Base-by-base conservation (phyloP, 23 tunicate genomes). In the Trididemnum clinides region DNA sequence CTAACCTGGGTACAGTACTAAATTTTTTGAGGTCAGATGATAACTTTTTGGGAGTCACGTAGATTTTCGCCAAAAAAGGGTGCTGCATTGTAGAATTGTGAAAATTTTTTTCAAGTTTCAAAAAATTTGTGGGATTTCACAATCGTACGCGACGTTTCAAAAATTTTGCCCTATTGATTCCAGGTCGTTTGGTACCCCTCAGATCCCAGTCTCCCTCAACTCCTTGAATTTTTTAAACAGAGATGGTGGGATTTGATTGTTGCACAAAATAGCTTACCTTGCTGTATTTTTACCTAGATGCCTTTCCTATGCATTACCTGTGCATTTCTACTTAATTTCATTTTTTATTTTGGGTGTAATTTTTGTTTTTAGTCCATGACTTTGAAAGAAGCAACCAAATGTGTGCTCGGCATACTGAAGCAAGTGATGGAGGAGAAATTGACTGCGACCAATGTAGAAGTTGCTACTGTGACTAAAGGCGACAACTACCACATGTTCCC, bases 381-480 rank as follows among this genome's bases (percentile, higher is more conserved):
- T 33, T 31, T 96, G 2, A 84, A 84, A 75, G 99, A 96, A 88
- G 99, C 99, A 25, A 66, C 76, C n/a, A 96, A 96, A 72, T 88
- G 93, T 64, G 88, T 88, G 50, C 96, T 96, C 23, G 87, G 92
- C 22, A 96, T 96, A 64, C 79, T 96, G 39, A 96, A 96, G 59
- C 96, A 96, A 80, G 99, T 96, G 1, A 96, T 96, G 99, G 99
- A 96, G 63, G 99, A 96, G 62, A 96, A 96, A 73, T 69, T 96
- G 75, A 96, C 99, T 19, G 80, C 96, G 1, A 96, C 89, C 69
- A 96, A 96, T 80, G 96, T 96, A 25, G 99, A 96, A 80, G 93
- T 96, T 29, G 92, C 99, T 1, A 87, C 93, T 29, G 89, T 96
- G 6, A 96, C 96, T 26, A 80, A 84, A 10, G 92, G 83, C 28